phyloP scores from a whole-genome alignment of 1,140 invertebrate species.

The Brachionus manjavacas region DNA sequence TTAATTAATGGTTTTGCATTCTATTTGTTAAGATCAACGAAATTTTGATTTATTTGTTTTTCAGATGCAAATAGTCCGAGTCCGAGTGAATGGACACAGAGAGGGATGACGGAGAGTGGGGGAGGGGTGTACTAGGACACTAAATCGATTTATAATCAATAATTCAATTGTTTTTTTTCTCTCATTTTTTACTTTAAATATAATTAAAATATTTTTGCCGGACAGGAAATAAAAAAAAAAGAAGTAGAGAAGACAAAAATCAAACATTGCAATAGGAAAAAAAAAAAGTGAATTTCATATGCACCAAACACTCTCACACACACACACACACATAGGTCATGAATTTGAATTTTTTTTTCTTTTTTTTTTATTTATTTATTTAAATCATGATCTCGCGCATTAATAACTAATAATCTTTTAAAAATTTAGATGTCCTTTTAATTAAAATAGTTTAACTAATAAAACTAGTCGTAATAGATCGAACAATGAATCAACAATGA shows the following conservation, averaged over 20 bases:
- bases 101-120: background rate
- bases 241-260: background rate
- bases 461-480: background rate
- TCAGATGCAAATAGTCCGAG: background rate
- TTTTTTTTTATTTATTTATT: background rate
- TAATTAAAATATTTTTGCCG: constrained; percentile 25
- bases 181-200: background rate
- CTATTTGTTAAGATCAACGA: background rate
- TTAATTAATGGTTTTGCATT: constrained; percentile 10
- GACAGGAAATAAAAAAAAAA: background rate
- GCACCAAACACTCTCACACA: background rate
- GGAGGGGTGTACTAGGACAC: background rate
- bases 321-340: background rate
- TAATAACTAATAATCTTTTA: background rate
- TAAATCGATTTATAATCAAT: background rate
- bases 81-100: too few species aligned
- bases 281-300: too few species aligned
- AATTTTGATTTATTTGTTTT: constrained; percentile 22
- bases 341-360: too few species aligned
- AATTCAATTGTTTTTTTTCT: background rate
- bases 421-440: background rate
- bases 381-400: background rate
- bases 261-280: background rate
- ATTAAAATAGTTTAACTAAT: background rate
- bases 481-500: background rate